Conservation (phyloP, 2,113 vertebrate genomes). For the Macaca mulatta region DNA sequence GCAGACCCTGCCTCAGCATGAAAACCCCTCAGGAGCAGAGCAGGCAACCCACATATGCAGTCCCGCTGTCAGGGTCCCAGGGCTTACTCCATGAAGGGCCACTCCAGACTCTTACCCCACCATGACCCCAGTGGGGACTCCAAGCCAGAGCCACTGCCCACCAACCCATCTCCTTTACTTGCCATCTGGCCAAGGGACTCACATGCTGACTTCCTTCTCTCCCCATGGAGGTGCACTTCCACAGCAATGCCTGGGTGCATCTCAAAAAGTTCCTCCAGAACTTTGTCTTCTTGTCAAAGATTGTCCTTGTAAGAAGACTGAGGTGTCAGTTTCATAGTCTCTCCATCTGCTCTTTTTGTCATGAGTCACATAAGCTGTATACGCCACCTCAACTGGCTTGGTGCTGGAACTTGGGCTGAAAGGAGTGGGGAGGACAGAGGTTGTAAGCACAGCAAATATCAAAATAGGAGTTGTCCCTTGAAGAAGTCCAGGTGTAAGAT, state of each 20-base stretch:
- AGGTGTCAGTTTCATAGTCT: neutral
- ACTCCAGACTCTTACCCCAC: neutral
- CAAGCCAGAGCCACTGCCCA: neutral
- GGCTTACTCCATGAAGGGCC: neutral
- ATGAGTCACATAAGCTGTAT: neutral
- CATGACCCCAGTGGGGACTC: neutral
- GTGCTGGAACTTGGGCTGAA: neutral
- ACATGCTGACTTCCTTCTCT: neutral
- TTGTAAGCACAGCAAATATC: neutral
- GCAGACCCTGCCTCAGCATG: neutral
- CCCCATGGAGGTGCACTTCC: neutral
- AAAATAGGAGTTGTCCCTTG: neutral
- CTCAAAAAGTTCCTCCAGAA: neutral
- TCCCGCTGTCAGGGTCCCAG: fast-evolving
- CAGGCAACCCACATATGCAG: neutral
- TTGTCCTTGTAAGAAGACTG: neutral
- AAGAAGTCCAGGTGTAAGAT: neutral
- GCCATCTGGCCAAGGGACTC: neutral
- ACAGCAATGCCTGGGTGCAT: no score
- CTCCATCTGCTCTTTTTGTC: neutral
- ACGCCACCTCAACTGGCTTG: neutral
- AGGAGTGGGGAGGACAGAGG: neutral
- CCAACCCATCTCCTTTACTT: neutral
- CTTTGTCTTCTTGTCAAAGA: neutral
- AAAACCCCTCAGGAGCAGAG: neutral